Conservation (phyloP, 1,140 invertebrate genomes). For the Campodea augens region DNA sequence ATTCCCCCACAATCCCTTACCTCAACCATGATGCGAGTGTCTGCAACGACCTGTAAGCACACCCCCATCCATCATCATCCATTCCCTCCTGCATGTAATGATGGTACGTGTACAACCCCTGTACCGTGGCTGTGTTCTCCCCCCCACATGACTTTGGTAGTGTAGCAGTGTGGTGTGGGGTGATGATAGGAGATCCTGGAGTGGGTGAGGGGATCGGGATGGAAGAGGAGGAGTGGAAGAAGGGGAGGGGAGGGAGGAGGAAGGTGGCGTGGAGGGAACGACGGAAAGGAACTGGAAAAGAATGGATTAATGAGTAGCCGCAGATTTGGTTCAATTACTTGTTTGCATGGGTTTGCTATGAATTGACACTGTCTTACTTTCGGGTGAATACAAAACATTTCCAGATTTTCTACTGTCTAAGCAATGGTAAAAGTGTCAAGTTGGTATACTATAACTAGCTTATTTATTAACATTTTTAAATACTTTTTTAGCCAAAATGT, state of each 20-base stretch:
- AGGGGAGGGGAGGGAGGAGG: conserved; percentile 10
- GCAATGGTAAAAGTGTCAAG: too few relatives aligned
- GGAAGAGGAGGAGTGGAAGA: conserved; percentile 11
- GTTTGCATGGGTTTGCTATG: too few relatives aligned
- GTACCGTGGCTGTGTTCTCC: conserved; percentile 43
- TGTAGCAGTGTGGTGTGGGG: conserved; percentile 11
- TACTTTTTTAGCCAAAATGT: too few relatives aligned
- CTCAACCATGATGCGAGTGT: conserved; percentile 92
- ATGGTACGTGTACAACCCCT: conserved; percentile 79
- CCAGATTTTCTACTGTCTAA: too few relatives aligned
- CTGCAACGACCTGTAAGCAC: conserved; percentile 94
- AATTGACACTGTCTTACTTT: too few relatives aligned
- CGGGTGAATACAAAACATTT: too few relatives aligned
- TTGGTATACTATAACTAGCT: too few relatives aligned
- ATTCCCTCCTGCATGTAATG: conserved; percentile 93
- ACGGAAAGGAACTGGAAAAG: too few relatives aligned
- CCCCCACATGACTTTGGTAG: conserved; percentile 25
- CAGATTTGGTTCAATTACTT: too few relatives aligned
- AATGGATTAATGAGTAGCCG: too few relatives aligned
- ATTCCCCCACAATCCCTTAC: too few relatives aligned
- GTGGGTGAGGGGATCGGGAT: conserved; percentile 11
- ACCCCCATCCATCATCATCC: conserved; percentile 97
- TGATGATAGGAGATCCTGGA: conserved; percentile 8
- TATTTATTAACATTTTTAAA: too few relatives aligned
- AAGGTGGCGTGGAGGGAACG: conserved; percentile 12